These are phyloP conservation scores for Tetrao urogallus DNA, from an alignment of 2,113 vertebrate genomes.

Conservation along the genomic window DNA sequence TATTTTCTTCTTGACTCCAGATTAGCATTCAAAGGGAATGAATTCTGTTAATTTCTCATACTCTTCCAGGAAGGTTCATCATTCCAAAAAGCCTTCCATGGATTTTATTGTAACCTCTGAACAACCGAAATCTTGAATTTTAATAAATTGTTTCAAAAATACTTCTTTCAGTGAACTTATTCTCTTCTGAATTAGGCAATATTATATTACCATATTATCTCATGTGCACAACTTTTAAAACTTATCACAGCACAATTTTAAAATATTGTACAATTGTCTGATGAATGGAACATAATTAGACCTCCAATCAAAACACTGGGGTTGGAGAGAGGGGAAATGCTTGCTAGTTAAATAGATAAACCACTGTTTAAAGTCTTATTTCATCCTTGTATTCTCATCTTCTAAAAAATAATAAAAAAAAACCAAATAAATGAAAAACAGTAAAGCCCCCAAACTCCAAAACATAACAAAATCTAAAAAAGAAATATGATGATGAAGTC, in stretches of 20 bases:
- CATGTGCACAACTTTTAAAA: neutral
- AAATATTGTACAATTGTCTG: neutral
- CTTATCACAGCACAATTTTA: conserved; percentile 11
- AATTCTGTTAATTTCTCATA: neutral
- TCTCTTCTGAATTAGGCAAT: neutral
- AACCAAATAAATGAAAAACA: neutral
- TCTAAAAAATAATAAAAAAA: neutral
- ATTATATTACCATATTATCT: neutral
- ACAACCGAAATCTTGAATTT: neutral
- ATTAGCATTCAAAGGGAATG: neutral
- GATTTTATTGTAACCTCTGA: neutral
- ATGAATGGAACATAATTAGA: conserved; percentile 10
- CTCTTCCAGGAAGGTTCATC: neutral
- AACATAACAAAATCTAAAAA: neutral
- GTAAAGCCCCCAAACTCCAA: neutral
- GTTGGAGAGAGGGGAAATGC: neutral
- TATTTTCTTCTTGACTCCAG: neutral
- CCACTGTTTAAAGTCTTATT: conserved; percentile 6
- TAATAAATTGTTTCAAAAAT: neutral
- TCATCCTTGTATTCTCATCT: neutral
- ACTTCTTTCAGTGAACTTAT: neutral
- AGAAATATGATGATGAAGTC: neutral
- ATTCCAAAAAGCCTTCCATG: neutral
- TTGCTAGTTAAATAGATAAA: neutral
- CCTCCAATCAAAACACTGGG: neutral